Conservation (phyloP, 2,888 invertebrate species). For the Bibio marci region DNA sequence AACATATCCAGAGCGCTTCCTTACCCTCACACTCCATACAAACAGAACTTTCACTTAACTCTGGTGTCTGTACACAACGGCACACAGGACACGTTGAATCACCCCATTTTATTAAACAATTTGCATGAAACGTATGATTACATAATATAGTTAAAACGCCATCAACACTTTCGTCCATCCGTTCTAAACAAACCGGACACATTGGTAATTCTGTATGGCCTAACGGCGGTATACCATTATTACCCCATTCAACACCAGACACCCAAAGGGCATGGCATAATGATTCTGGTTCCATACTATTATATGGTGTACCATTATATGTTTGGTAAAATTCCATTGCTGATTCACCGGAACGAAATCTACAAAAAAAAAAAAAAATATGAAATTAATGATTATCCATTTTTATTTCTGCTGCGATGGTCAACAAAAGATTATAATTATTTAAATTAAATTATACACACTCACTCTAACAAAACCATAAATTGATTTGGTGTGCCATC, state of each 20-base stretch:
- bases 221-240: conserved; percentile 50
- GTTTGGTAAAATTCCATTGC: conserved; percentile 85
- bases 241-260: conserved; percentile 72
- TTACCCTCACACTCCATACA: conserved; percentile 41
- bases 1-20: conserved; percentile 92
- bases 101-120: conserved; percentile 90
- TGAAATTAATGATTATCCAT: conserved; percentile 7
- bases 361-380: too few species aligned
- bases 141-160: conserved; percentile 94
- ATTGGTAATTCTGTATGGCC: conserved; percentile 91
- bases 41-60: conserved; percentile 36
- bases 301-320: conserved; percentile 86
- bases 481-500: conserved; percentile 91
- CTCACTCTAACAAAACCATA: conserved; percentile 85
- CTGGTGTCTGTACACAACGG: conserved; percentile 47
- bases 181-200: conserved; percentile 73
- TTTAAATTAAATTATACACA: conserved; percentile 8
- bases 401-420: too few species aligned
- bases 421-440: too few species aligned
- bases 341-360: conserved; percentile 53
- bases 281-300: conserved; percentile 80
- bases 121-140: conserved; percentile 95
- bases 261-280: conserved; percentile 93
- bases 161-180: conserved; percentile 97
- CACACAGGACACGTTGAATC: conserved; percentile 97